phyloP scores from a whole-genome alignment of 2,113 vertebrate species.

The Nipponia nippon region DNA sequence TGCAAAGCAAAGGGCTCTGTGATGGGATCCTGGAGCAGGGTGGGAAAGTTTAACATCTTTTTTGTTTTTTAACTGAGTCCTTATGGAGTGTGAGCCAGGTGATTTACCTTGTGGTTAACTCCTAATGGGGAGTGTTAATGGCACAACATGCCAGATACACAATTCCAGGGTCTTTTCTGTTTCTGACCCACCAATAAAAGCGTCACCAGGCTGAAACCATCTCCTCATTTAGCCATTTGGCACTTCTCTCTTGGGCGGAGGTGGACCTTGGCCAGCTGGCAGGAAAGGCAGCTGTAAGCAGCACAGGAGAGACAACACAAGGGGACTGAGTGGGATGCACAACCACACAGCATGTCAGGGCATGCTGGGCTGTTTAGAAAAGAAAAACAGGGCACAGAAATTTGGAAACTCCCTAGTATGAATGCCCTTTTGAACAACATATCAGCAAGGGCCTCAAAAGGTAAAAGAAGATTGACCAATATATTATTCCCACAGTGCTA shows the following conservation, averaged over 20 bases:
- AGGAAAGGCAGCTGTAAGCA: not conserved
- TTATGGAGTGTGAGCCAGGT: not conserved
- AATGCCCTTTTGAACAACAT: not conserved
- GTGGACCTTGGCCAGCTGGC: not conserved
- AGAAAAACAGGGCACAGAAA: not conserved
- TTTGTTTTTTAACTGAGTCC: not conserved
- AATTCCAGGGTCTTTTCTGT: not conserved
- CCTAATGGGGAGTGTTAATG: not conserved
- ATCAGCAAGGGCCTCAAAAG: not conserved
- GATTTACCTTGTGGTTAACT: slow-evolving; percentile 2
- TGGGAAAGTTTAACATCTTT: not conserved
- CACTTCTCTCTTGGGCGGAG: not conserved
- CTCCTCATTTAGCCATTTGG: slow-evolving; percentile 14
- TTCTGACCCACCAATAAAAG: not conserved
- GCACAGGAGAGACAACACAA: not conserved
- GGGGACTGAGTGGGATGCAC: not conserved
- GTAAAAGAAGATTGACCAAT: not conserved
- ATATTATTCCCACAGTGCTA: not conserved
- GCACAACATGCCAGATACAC: not conserved
- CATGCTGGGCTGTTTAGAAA: not conserved
- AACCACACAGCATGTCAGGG: not conserved
- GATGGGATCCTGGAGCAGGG: not conserved
- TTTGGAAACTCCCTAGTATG: not conserved
- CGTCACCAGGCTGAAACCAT: not conserved
- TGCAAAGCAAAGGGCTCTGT: not conserved